A percentile compares a stretch with the other conserved stretches of the same genome.
Conservation (phyloP, 1,140 invertebrate genomes). For the Penaeus vannamei region DNA sequence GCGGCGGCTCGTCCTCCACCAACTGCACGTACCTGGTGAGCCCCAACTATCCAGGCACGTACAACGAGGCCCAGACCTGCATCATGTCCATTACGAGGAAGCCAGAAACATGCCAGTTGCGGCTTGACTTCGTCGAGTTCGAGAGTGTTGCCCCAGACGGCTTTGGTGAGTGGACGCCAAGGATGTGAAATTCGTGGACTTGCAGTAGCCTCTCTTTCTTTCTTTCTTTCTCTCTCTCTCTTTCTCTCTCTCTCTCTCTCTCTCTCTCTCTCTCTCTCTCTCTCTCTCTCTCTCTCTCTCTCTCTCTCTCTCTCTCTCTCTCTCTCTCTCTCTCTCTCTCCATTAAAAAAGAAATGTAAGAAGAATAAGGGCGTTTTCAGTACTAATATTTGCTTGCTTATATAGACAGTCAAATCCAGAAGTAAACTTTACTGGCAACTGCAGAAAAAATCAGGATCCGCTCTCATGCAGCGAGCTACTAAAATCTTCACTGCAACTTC, state of each 20-base stretch:
- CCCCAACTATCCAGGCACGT: conserved; percentile 81
- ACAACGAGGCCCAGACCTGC: conserved; percentile 84
- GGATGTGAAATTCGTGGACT: not conserved
- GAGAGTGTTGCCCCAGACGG: conserved; percentile 31
- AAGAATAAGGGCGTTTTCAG: too few relatives aligned
- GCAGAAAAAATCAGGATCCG: too few relatives aligned
- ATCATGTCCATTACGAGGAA: conserved; percentile 85
- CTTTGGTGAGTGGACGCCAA: not conserved
- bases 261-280: conserved; percentile 27
- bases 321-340: not conserved
- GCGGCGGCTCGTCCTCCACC: conserved; percentile 82
- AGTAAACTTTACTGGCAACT: too few relatives aligned
- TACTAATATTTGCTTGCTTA: too few relatives aligned
- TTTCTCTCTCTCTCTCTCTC: conserved; percentile 1
- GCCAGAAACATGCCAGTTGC: conserved; percentile 85
- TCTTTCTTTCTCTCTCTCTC: not conserved
- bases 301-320: conserved; percentile 29
- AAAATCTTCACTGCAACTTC: too few relatives aligned
- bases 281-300: not conserved
- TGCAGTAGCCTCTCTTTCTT: not conserved
- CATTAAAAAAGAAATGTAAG: not conserved
- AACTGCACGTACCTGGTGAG: conserved; percentile 90
- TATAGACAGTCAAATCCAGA: too few relatives aligned
- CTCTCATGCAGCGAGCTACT: too few relatives aligned
- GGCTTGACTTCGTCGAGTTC: conserved; percentile 69